Base-by-base conservation (phyloP, 2,113 vertebrate genomes). In the Ochotona princeps region DNA sequence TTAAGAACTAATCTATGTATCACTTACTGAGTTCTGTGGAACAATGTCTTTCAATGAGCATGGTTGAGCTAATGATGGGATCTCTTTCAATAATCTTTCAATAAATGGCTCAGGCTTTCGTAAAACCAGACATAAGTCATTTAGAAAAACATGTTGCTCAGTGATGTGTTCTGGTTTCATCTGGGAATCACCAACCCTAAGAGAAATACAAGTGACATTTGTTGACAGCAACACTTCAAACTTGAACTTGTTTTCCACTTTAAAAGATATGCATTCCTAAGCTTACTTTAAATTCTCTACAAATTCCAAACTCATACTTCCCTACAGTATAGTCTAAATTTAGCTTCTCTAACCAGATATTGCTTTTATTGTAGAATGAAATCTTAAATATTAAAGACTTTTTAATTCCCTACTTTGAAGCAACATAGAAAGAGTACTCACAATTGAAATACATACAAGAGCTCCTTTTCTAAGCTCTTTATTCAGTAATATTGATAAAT, bases 21-120 rank as follows among this genome's bases (percentile, higher is more conserved):
- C 70, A 98, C 98, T 98, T 97, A 99, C 99, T 94, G 97, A 96
- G 93, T 98, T 97, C 93, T 98, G 98, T 61, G 99, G 99, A 96
- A 99, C 97, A 73, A 99, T 96, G 97, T 99, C 98, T 94, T 99
- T 99, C 76, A 99, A 81, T 9, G 99, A 98, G 94, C 99, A 99
- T 67, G 35, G 98, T 49, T 99, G 76, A 49, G 99, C 99, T 97
- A 98, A 98, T 61, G 98, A 98, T 92, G 97, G 96, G 97, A 98
- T 76, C 7, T 75, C 69, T 67, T 90, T 76, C 89, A 99, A 93
- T 21, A 98, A 96, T 67, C 69, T 60, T 49, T 98, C 97, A 61
- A 94, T 89, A 7, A 5, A 18, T 9, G 83, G 51, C 74, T 97
- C 92, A 83, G 98, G 96, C 91, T 98, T 99, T 96, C 98, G 98